phyloP scores from a whole-genome alignment of 2,797 vertebrate genomes.

The Cirrhinus mrigala region DNA sequence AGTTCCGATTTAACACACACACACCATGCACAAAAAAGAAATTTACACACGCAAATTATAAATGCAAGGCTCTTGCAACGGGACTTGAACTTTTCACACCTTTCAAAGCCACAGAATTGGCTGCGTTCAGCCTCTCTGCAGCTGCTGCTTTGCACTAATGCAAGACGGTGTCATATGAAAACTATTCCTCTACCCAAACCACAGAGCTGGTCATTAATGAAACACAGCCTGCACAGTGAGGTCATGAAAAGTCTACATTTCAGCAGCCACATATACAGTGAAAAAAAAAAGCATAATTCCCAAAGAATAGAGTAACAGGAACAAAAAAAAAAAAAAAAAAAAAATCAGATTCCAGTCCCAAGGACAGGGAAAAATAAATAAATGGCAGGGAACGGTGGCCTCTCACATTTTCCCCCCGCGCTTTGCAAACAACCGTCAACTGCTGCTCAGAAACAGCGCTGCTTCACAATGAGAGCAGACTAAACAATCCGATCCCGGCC shows the following conservation, averaged over 20 bases:
- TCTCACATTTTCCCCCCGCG: conserved; percentile 85
- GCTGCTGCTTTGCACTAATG: conserved; percentile 90
- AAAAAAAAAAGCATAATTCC: conserved; percentile 83
- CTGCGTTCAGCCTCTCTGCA: conserved; percentile 91
- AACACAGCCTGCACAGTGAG: conserved; percentile 95
- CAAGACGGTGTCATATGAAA: conserved; percentile 97
- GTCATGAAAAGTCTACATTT: conserved; percentile 97
- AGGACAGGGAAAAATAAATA: conserved; percentile 85
- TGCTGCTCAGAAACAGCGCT: conserved; percentile 85
- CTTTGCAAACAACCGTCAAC: conserved; percentile 94
- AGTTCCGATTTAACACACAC: conserved; percentile 75
- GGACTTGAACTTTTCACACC: conserved; percentile 99
- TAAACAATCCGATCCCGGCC: conserved; percentile 91
- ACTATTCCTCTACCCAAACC: conserved; percentile 94
- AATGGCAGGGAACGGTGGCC: conserved; percentile 73
- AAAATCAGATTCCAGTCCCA: conserved; percentile 90
- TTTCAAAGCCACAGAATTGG: conserved; percentile 92
- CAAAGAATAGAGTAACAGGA: conserved; percentile 90
- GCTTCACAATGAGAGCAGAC: conserved; percentile 91
- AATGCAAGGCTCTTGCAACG: conserved; percentile 84
- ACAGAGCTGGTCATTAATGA: conserved; percentile 98
- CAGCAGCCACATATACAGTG: conserved; percentile 87
- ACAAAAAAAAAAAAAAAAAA: conserved; percentile 81
- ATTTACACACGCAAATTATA: conserved; percentile 76
- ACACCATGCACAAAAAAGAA: conserved; percentile 53